phyloP scores from a whole-genome alignment of 1,140 invertebrate species.

The Eupeodes corollae region DNA sequence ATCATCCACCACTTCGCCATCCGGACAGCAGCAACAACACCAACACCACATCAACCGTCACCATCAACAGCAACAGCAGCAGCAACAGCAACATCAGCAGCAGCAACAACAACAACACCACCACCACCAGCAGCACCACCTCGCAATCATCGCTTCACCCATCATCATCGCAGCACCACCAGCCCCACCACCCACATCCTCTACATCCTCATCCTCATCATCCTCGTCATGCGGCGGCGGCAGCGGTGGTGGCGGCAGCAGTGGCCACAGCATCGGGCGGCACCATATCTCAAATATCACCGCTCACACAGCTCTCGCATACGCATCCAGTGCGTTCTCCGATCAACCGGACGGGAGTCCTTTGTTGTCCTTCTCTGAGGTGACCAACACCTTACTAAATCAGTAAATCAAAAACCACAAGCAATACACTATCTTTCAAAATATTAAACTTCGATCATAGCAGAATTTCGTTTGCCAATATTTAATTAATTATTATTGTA shows the following conservation, averaged over 20 bases:
- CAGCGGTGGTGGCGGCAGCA: constrained; percentile 46
- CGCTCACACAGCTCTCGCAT: constrained; percentile 38
- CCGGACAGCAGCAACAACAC: background rate
- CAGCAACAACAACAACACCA: constrained; percentile 17
- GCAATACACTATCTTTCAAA: constrained; percentile 6
- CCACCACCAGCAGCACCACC: constrained; percentile 34
- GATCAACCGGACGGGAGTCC: constrained; percentile 63
- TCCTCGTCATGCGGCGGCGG: constrained; percentile 35
- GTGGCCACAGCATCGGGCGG: constrained; percentile 38
- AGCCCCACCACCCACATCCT: constrained; percentile 51
- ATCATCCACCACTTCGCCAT: constrained; percentile 9
- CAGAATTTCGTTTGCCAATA: background rate
- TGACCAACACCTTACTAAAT: constrained; percentile 66
- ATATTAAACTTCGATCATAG: background rate
- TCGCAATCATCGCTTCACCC: constrained; percentile 40
- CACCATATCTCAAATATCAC: constrained; percentile 32
- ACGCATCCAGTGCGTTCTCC: constrained; percentile 19
- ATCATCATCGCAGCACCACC: constrained; percentile 42
- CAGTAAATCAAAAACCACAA: constrained; percentile 37
- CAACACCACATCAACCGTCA: constrained; percentile 8
- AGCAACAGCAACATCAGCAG: constrained; percentile 19
- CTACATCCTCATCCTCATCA: constrained; percentile 41
- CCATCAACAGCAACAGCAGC: constrained; percentile 16
- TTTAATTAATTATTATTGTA: no score
- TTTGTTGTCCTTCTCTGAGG: constrained; percentile 71